phyloP scores from a whole-genome alignment of 2,888 invertebrate genomes.

The Bugula neritina region DNA sequence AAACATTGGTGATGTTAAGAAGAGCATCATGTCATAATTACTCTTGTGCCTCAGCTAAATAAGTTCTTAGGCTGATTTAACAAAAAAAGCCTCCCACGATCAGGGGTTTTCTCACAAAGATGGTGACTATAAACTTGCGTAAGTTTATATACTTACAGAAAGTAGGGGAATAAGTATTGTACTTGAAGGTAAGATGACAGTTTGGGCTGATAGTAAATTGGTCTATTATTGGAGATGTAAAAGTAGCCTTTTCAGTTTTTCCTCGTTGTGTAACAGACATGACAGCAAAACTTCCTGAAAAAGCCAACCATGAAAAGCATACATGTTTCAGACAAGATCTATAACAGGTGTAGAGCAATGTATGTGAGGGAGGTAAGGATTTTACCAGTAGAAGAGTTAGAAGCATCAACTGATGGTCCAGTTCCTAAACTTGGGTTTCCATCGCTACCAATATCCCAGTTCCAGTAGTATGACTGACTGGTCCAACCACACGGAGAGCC shows the following conservation, averaged over 20 bases:
- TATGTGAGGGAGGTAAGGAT: too few relatives aligned
- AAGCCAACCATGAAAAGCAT: too few relatives aligned
- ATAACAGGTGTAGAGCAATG: too few relatives aligned
- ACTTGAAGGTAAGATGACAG: not conserved
- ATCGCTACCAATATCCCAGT: not conserved
- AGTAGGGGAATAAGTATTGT: not conserved
- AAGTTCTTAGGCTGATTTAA: too few relatives aligned
- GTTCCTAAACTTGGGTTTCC: not conserved
- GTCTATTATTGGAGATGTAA: constrained; percentile 7
- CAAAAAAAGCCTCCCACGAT: too few relatives aligned
- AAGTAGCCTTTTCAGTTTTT: not conserved
- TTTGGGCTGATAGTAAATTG: constrained; percentile 1
- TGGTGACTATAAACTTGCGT: too few relatives aligned
- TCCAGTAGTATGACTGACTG: not conserved
- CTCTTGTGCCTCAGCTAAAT: too few relatives aligned
- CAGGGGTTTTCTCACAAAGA: too few relatives aligned
- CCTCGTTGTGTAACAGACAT: not conserved
- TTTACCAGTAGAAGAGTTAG: not conserved
- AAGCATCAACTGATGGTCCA: not conserved
- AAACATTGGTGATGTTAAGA: too few relatives aligned
- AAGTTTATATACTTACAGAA: constrained; percentile 26
- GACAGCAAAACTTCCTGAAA: not conserved
- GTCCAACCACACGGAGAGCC: not conserved
- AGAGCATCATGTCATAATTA: too few relatives aligned
- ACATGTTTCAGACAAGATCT: too few relatives aligned